phyloP scores from a whole-genome alignment of 2,888 invertebrate genomes.

The Polia nebulosa region DNA sequence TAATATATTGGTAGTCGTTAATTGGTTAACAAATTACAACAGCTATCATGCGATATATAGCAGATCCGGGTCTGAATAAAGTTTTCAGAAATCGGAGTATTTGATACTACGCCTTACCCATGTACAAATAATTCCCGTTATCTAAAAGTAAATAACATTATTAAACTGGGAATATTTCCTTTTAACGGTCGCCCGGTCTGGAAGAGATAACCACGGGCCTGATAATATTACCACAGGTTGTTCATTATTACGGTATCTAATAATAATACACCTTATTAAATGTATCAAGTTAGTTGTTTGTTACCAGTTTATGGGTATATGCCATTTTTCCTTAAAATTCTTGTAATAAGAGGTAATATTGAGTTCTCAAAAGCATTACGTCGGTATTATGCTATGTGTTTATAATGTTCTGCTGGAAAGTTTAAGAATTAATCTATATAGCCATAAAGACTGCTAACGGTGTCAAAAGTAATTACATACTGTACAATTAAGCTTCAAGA shows the following conservation, averaged over 20 bases:
- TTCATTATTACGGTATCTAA: neutral
- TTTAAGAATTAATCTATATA: slow-evolving; percentile 28
- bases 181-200: slow-evolving; percentile 13
- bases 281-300: slow-evolving; percentile 17
- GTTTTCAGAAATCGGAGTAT: neutral
- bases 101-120: neutral
- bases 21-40: neutral
- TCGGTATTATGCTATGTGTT: neutral
- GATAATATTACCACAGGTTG: slow-evolving; percentile 18
- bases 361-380: neutral
- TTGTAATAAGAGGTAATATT: slow-evolving; percentile 2
- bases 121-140: slow-evolving; percentile 26
- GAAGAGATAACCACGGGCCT: slow-evolving; percentile 23
- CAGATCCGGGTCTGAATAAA: neutral
- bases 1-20: neutral
- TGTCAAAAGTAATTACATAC: slow-evolving; percentile 40
- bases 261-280: slow-evolving; percentile 19
- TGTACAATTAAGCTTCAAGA: slow-evolving; percentile 17
- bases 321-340: slow-evolving; percentile 22
- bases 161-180: slow-evolving; percentile 13
- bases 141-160: slow-evolving; percentile 27
- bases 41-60: neutral
- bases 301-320: slow-evolving; percentile 4
- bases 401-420: slow-evolving; percentile 45
- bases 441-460: slow-evolving; percentile 31